Evolutionary conservation across 2,797 vertebrate genomes (phyloP), one percentile per base, ranked within the genome.

Genomic region (Diceros bicornis): DNA sequence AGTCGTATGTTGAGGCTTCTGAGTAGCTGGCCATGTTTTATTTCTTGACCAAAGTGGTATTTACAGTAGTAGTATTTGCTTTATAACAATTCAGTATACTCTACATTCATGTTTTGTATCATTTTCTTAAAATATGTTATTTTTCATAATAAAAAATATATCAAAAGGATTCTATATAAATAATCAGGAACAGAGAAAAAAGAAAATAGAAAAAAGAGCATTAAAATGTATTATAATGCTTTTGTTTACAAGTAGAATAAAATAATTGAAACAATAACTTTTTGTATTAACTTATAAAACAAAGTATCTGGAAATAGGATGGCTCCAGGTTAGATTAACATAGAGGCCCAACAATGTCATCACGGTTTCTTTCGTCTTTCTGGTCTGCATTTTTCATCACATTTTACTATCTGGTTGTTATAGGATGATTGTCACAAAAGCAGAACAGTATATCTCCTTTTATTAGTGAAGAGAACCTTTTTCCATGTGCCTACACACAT

Each of bases 101-200:
- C 20, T 61, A n/a, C 16, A 77, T 47, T 82, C 61, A 75, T 47
- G 23, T 55, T 27, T 55, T 82, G 8, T 68, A n/a, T 66, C 3
- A 41, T 66, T 87, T 96, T 78, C 59, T 92, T 8, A 78, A 87
- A 84, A 86, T 44, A 17, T n/a, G 6, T 50, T 75, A 21, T 52
- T 13, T 74, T 90, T 89, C 29, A 86, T 83, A 47, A 59, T 21
- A 52, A 61, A 74, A 25, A 55, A 32, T 23, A 27, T 84, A 62
- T 11, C 20, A n/a, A 66, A 17, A 78, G 64, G 21, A 75, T 34
- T 72, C 47, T 57, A 59, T 44, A 52, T 64, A 84, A 71, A 57
- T 90, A 6, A 74, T 93, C 84, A 87, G 37, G 83, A 86, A 69
- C 11, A 89, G 55, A 79, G 23, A 16, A 29, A 87, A 69, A 89